These are phyloP conservation scores for Bradypodion pumilum DNA, from an alignment of 2,797 vertebrate genomes.

Conservation along the genomic window DNA sequence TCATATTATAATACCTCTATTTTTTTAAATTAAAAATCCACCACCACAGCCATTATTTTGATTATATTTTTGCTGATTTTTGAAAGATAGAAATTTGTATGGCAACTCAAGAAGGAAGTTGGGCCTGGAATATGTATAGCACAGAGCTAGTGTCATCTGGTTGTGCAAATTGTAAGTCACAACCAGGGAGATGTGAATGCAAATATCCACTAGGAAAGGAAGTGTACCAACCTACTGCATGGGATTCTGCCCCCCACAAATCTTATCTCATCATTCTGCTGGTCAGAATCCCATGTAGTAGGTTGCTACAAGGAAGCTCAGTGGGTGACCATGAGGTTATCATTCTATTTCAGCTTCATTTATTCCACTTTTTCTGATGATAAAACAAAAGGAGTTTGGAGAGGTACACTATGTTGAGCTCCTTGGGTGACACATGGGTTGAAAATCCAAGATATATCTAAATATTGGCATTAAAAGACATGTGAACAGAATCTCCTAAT, in stretches of 20 bases:
- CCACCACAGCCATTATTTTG: background rate
- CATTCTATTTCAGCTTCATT: background rate
- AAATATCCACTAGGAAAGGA: background rate
- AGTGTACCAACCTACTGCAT: too few species aligned
- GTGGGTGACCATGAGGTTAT: background rate
- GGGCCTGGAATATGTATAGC: background rate
- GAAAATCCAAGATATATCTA: background rate
- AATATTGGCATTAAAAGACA: background rate
- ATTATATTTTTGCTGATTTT: background rate
- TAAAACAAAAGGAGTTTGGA: background rate
- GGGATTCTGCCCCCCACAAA: too few species aligned
- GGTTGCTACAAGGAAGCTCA: background rate
- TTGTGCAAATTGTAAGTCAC: background rate
- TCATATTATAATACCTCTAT: background rate
- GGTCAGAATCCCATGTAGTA: too few species aligned
- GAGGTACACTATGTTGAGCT: background rate
- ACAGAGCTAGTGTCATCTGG: background rate
- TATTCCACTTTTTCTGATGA: background rate
- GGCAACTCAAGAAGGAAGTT: background rate
- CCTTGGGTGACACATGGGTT: background rate
- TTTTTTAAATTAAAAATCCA: too few species aligned
- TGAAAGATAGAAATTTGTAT: background rate
- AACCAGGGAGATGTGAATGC: background rate
- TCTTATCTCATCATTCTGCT: too few species aligned
- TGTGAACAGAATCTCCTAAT: too few species aligned